Evolutionary conservation across 2,797 vertebrate genomes (phyloP).

Genomic region (Philypnodon macrostomus): DNA sequence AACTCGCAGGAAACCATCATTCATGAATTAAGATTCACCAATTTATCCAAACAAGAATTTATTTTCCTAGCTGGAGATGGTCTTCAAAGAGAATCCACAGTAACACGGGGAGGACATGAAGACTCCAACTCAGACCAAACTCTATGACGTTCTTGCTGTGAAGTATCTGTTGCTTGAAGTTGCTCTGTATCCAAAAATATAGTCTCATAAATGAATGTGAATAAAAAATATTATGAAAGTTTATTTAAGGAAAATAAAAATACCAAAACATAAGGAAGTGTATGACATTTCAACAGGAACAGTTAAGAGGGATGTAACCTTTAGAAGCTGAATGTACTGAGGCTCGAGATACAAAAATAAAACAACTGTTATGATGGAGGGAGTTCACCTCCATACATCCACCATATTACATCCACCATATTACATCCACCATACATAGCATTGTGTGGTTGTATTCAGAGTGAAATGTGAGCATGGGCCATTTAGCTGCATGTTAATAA

Average conservation of each 20-base stretch:
- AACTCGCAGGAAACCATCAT: no score
- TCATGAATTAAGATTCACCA: no score
- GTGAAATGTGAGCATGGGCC: conserved; percentile 19
- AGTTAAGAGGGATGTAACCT: conserved; percentile 63
- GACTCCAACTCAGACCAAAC: no score
- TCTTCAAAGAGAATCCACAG: no score
- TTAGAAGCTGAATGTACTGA: conserved; percentile 54
- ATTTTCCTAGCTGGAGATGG: no score
- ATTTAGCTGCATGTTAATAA: conserved; percentile 18
- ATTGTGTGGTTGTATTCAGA: conserved; percentile 26
- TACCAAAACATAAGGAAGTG: conserved; percentile 16
- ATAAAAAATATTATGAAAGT: conserved; percentile 3
- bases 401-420: background rate
- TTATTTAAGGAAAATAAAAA: conserved; percentile 14
- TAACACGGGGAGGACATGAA: no score
- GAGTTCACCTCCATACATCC: conserved; percentile 1
- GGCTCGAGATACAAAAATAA: conserved; percentile 39
- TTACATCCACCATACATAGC: background rate
- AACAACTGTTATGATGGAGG: conserved; percentile 20
- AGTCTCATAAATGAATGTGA: conserved; percentile 2
- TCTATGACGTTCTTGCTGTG: no score
- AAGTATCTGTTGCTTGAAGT: background rate
- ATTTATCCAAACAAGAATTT: no score
- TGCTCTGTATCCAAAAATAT: no score
- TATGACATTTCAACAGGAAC: conserved; percentile 59